These are phyloP conservation scores for Nesidiocoris tenuis DNA, from an alignment of 2,888 invertebrate species.

Conservation along the genomic window DNA sequence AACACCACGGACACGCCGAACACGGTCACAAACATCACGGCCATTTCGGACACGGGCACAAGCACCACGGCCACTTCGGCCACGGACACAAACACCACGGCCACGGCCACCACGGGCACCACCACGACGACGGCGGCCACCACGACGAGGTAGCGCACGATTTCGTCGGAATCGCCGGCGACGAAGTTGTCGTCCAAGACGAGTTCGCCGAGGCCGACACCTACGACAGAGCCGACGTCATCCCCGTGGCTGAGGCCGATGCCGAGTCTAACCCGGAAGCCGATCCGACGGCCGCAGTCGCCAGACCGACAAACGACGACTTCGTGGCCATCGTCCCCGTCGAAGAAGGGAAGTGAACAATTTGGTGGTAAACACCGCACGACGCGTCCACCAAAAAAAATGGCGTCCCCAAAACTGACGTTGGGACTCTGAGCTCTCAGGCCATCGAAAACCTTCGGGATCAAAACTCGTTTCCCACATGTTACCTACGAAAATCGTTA, in stretches of 20 bases:
- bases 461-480: not conserved
- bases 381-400: too few relatives aligned
- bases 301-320: not conserved
- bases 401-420: too few relatives aligned
- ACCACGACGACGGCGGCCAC: conserved; percentile 53
- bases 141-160: conserved; percentile 54
- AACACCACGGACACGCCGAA: conserved; percentile 47
- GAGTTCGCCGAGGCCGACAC: conserved; percentile 31
- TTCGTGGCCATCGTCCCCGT: conserved; percentile 9
- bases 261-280: not conserved
- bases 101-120: conserved; percentile 46
- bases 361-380: too few relatives aligned
- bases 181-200: conserved; percentile 36
- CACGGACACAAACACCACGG: conserved; percentile 50
- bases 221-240: conserved; percentile 39
- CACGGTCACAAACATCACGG: conserved; percentile 48
- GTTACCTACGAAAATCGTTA: conserved; percentile 2
- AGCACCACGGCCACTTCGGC: conserved; percentile 49
- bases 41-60: conserved; percentile 49
- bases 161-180: conserved; percentile 42
- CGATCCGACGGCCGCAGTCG: not conserved
- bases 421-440: not conserved
- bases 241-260: conserved; percentile 9
- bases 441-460: not conserved
- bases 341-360: conserved; percentile 8